Conservation (phyloP, 2,888 invertebrate species). For the Drosophila atroscutellata region DNA sequence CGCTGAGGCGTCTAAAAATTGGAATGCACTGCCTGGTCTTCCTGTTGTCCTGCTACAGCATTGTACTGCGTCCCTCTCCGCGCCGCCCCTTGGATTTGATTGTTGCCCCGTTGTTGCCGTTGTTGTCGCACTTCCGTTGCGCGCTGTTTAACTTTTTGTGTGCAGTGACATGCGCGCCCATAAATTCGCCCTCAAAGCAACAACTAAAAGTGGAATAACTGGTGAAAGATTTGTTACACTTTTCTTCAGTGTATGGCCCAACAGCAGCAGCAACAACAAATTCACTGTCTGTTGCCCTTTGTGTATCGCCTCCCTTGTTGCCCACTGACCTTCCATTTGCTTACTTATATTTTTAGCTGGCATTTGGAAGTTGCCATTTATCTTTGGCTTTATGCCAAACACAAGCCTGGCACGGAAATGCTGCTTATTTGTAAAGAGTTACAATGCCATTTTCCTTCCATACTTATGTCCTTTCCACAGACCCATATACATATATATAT, state of each 20-base stretch:
- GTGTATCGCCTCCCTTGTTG: conserved; percentile 1
- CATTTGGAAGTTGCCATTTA: conserved; percentile 76
- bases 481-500: background rate
- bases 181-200: conserved; percentile 67
- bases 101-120: conserved; percentile 7
- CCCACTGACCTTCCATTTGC: conserved; percentile 61
- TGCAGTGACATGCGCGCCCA: conserved; percentile 77
- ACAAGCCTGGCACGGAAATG: conserved; percentile 68
- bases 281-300: conserved; percentile 22
- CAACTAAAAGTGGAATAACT: conserved; percentile 56
- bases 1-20: conserved; percentile 55
- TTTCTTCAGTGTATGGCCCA: conserved; percentile 38
- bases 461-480: background rate
- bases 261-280: conserved; percentile 25
- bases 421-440: conserved; percentile 77
- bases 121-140: conserved; percentile 76
- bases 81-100: background rate
- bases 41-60: conserved; percentile 60
- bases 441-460: conserved; percentile 47
- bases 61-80: conserved; percentile 12
- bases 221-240: conserved; percentile 70
- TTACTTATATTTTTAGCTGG: conserved; percentile 66
- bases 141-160: conserved; percentile 81
- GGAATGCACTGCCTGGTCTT: conserved; percentile 60
- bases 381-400: conserved; percentile 79